A percentile compares a stretch with the other conserved stretches of the same genome.
Conservation (phyloP, 2,113 vertebrate species). For the Empidonax alnorum region DNA sequence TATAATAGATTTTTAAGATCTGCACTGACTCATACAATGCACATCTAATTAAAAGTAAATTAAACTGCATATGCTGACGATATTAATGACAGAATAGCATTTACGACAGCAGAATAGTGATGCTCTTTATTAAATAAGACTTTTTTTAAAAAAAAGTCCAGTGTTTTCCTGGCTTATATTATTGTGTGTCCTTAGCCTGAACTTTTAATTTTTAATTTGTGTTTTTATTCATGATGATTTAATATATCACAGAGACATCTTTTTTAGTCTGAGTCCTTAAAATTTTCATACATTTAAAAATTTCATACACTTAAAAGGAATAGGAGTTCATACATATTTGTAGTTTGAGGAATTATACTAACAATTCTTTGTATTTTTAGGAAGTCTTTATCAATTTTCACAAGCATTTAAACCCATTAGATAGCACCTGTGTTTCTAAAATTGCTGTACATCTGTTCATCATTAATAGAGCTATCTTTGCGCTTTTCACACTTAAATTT, state of each 20-base stretch:
- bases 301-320: not conserved
- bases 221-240: slow-evolving; percentile 1
- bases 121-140: not conserved
- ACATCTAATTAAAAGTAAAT: slow-evolving; percentile 10
- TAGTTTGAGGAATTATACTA: not conserved
- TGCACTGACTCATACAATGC: slow-evolving; percentile 1
- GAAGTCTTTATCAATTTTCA: not conserved
- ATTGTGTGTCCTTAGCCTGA: not conserved
- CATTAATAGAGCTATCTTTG: not conserved
- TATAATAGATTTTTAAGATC: slow-evolving; percentile 9
- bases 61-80: not conserved
- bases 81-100: not conserved
- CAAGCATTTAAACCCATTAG: not conserved
- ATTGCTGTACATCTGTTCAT: not conserved
- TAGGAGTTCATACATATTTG: not conserved
- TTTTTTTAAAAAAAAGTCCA: not conserved
- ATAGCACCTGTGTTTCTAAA: not conserved
- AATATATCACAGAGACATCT: not conserved
- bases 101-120: not conserved
- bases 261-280: slow-evolving; percentile 9
- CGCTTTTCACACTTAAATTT: not conserved
- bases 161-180: not conserved
- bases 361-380: not conserved
- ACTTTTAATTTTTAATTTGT: not conserved
- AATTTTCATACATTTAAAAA: not conserved